A percentile compares a stretch with the other conserved stretches of the same genome.
Evolutionary conservation across 2,888 invertebrate genomes (phyloP).

Genomic region (Pollenia griseotomentosa): DNA sequence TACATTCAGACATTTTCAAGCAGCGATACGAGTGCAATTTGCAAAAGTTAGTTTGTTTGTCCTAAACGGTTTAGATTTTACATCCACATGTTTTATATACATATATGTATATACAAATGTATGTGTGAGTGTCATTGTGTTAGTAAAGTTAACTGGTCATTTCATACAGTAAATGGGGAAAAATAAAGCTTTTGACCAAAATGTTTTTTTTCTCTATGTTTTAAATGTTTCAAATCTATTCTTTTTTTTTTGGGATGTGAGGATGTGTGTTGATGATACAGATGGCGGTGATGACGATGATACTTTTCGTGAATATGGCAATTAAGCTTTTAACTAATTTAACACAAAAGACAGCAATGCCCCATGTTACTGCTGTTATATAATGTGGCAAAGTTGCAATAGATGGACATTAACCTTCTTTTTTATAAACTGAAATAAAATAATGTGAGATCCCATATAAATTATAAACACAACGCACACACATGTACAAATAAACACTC

Average conservation of each 20-base stretch:
- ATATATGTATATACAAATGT: neutral
- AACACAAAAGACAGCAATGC: slow-evolving; percentile 52
- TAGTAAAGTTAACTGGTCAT: slow-evolving; percentile 55
- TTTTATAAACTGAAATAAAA: slow-evolving; percentile 50
- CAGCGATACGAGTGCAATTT: neutral
- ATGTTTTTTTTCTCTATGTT: slow-evolving; percentile 39
- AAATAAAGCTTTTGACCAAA: slow-evolving; percentile 21
- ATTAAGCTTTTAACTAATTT: slow-evolving; percentile 75
- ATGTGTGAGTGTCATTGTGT: neutral
- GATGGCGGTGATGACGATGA: slow-evolving; percentile 62
- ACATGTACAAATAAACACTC: slow-evolving; percentile 28
- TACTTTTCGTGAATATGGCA: slow-evolving; percentile 73
- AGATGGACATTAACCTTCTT: slow-evolving; percentile 73
- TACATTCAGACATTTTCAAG: neutral
- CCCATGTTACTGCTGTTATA: slow-evolving; percentile 39
- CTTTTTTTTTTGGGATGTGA: slow-evolving; percentile 11
- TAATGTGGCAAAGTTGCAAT: slow-evolving; percentile 65
- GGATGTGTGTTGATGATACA: slow-evolving; percentile 34
- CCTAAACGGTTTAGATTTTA: slow-evolving; percentile 44
- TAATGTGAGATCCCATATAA: slow-evolving; percentile 62
- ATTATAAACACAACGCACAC: slow-evolving; percentile 27
- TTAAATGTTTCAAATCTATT: slow-evolving; percentile 16
- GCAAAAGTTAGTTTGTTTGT: slow-evolving; percentile 30
- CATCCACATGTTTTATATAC: neutral
- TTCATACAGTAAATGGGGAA: slow-evolving; percentile 11